A percentile compares a stretch with the other conserved stretches of the same genome.
phyloP scores from a whole-genome alignment of 2,888 invertebrate genomes.

The Gnatocerus cornutus region DNA sequence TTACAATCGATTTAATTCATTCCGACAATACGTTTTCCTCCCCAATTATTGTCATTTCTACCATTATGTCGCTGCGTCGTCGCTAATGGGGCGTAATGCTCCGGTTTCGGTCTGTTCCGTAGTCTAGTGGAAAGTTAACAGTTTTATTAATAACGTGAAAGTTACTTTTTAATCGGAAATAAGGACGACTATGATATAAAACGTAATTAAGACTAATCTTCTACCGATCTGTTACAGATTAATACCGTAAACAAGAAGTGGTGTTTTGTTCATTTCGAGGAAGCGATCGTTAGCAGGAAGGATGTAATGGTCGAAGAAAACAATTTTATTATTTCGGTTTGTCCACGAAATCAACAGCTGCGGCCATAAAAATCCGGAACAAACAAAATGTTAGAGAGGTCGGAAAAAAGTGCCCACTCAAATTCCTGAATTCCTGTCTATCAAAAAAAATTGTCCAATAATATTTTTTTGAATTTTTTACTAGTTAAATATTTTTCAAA shows the following conservation, averaged over 20 bases:
- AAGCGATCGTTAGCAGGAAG: slow-evolving; percentile 26
- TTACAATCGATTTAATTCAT: too few relatives aligned
- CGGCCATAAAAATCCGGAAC: background rate
- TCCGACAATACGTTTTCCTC: too few relatives aligned
- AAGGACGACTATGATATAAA: slow-evolving; percentile 39
- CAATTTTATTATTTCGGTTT: slow-evolving; percentile 1
- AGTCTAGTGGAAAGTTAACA: slow-evolving; percentile 38
- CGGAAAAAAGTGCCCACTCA: too few relatives aligned
- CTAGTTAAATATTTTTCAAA: too few relatives aligned
- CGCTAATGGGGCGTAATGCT: slow-evolving; percentile 26
- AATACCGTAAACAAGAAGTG: slow-evolving; percentile 9
- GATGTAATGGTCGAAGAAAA: slow-evolving; percentile 10
- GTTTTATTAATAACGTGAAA: slow-evolving; percentile 43
- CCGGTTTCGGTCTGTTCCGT: slow-evolving; percentile 30
- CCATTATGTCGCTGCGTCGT: background rate
- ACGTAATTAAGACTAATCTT: slow-evolving; percentile 41
- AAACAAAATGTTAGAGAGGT: background rate
- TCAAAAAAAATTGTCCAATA: too few relatives aligned
- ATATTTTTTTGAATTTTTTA: too few relatives aligned
- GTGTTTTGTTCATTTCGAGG: slow-evolving; percentile 23
- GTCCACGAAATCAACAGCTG: background rate
- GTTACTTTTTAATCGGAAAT: slow-evolving; percentile 44
- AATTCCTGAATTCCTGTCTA: too few relatives aligned
- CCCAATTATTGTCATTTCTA: too few relatives aligned
- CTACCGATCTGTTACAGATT: slow-evolving; percentile 36